Evolutionary conservation across 2,797 vertebrate genomes (phyloP).

Genomic region (Pangasius larnaudii): DNA sequence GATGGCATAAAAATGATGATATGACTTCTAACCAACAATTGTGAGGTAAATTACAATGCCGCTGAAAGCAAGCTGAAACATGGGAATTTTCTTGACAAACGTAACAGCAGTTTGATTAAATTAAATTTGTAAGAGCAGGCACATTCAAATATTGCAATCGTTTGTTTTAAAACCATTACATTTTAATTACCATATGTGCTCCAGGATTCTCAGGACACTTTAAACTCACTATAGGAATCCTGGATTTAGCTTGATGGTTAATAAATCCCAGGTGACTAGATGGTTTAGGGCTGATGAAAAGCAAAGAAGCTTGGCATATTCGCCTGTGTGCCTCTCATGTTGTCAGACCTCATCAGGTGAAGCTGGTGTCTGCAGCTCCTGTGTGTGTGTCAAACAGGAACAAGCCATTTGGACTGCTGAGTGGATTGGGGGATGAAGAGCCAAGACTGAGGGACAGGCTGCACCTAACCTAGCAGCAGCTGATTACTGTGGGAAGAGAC

Average conservation of each 20-base stretch:
- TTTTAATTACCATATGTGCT: not conserved
- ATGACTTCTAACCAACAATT: not conserved
- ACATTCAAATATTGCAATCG: not conserved
- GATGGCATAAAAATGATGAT: not conserved
- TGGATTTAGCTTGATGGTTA: not conserved
- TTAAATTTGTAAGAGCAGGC: not conserved
- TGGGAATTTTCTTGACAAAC: not conserved
- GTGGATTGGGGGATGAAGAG: slow-evolving; percentile 6
- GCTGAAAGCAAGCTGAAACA: not conserved
- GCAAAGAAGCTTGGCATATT: slow-evolving; percentile 3
- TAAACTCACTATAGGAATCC: not conserved
- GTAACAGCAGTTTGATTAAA: no score
- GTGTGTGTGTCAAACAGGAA: slow-evolving; percentile 16
- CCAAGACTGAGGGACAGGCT: slow-evolving; percentile 11
- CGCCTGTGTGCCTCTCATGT: not conserved
- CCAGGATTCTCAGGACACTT: not conserved
- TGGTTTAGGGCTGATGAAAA: not conserved
- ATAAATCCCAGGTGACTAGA: not conserved
- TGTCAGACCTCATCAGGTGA: slow-evolving; percentile 9
- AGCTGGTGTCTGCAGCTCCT: slow-evolving; percentile 3
- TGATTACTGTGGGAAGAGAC: slow-evolving; percentile 54
- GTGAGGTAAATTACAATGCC: not conserved
- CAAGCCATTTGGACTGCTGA: slow-evolving; percentile 31
- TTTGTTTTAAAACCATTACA: not conserved
- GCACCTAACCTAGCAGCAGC: slow-evolving; percentile 34